Conservation (phyloP, 2,888 invertebrate genomes). For the Dryococelus australis region DNA sequence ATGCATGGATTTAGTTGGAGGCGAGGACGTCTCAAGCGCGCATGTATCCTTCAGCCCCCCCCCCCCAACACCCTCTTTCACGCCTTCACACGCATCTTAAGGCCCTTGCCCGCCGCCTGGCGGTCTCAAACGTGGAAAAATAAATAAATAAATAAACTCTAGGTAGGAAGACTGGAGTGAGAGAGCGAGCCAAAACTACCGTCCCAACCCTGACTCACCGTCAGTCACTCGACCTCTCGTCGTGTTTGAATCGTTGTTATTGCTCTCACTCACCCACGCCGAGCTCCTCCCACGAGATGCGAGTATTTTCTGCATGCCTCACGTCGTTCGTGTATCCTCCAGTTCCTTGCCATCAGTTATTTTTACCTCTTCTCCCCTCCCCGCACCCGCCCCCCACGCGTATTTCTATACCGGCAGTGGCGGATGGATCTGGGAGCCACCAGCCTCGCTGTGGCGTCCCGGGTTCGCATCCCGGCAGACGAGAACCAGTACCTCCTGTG, state of each 20-base stretch:
- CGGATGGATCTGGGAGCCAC: background rate
- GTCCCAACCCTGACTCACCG: background rate
- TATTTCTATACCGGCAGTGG: background rate
- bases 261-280: background rate
- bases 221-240: background rate
- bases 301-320: background rate
- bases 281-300: background rate
- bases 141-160: no score
- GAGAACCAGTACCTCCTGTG: no score
- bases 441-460: background rate
- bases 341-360: background rate
- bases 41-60: no score
- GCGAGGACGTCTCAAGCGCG: no score
- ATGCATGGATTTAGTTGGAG: no score
- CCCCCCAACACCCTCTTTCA: no score
- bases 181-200: no score
- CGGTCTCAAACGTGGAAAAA: no score
- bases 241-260: background rate
- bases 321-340: background rate
- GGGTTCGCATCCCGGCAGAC: background rate
- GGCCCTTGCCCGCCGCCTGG: no score
- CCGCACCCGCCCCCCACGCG: background rate
- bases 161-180: no score
- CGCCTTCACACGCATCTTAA: no score
- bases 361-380: background rate